phyloP scores from a whole-genome alignment of 2,113 vertebrate species.

The Leptodactylus fuscus region DNA sequence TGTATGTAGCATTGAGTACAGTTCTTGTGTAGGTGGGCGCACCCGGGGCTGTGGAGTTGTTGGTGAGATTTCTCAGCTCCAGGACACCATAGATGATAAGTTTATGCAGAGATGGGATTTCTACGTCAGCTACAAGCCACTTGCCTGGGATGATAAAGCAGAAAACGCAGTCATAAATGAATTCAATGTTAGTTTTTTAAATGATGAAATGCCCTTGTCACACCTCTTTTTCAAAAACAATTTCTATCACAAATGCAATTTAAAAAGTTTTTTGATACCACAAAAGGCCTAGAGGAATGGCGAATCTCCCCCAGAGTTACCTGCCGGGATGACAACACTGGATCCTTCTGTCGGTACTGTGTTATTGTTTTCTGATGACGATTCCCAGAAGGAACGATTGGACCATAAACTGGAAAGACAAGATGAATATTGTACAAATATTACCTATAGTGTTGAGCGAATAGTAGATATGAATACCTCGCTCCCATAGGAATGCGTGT shows the following conservation, averaged over 20 bases:
- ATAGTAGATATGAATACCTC: too few relatives aligned
- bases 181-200: too few relatives aligned
- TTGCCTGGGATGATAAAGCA: conserved; percentile 68
- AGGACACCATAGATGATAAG: conserved; percentile 80
- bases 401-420: conserved; percentile 74
- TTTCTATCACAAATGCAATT: too few relatives aligned
- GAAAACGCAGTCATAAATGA: neutral
- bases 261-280: too few relatives aligned
- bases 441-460: too few relatives aligned
- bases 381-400: conserved; percentile 79
- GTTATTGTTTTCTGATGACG: conserved; percentile 80
- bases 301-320: too few relatives aligned
- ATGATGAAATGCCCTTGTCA: too few relatives aligned
- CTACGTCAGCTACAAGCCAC: conserved; percentile 80
- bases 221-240: too few relatives aligned
- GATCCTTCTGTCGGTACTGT: conserved; percentile 74
- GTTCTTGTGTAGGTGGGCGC: conserved; percentile 62
- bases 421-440: too few relatives aligned
- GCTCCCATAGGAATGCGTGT: too few relatives aligned
- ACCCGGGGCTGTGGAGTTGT: conserved; percentile 33
- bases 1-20: conserved; percentile 79
- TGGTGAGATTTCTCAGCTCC: conserved; percentile 75
- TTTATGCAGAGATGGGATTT: conserved; percentile 78
- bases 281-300: too few relatives aligned
- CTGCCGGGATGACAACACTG: conserved; percentile 80